phyloP scores from a whole-genome alignment of 1,140 invertebrate genomes.

The Antheraea mylitta region DNA sequence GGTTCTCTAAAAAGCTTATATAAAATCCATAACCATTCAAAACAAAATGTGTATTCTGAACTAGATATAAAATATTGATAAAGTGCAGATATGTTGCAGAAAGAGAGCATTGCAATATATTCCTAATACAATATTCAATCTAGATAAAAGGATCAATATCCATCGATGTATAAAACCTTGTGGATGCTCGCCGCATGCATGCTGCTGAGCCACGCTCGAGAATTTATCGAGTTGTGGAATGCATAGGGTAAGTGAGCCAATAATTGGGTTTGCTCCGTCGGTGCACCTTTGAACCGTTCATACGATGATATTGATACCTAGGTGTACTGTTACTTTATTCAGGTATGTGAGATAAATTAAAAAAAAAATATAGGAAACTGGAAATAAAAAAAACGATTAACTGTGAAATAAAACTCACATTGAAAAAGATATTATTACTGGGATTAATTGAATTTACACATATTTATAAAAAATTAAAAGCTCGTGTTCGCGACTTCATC shows the following conservation, averaged over 20 bases:
- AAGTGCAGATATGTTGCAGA: neutral
- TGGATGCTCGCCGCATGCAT: constrained; percentile 13
- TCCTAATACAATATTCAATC: neutral
- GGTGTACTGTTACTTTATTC: neutral
- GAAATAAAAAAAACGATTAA: too few relatives aligned
- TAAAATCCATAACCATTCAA: too few relatives aligned
- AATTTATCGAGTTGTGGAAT: constrained; percentile 45
- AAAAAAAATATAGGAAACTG: too few relatives aligned
- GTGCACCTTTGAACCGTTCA: constrained; percentile 4
- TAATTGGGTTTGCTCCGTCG: constrained; percentile 40
- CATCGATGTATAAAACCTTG: neutral
- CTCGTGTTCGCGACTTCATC: too few relatives aligned
- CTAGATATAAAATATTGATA: too few relatives aligned
- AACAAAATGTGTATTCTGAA: too few relatives aligned
- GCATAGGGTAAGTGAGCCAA: constrained; percentile 42
- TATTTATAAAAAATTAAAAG: too few relatives aligned
- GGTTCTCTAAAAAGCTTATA: too few relatives aligned
- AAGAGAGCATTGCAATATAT: neutral
- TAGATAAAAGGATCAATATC: constrained; percentile 7
- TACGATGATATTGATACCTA: constrained; percentile 9
- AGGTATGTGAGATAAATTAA: too few relatives aligned
- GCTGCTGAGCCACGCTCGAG: constrained; percentile 27
- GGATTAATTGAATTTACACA: too few relatives aligned
- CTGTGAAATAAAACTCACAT: too few relatives aligned
- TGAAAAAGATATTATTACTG: too few relatives aligned